Evolutionary conservation across 2,797 vertebrate species (phyloP).

Genomic region (Dendrocincla fuliginosa): DNA sequence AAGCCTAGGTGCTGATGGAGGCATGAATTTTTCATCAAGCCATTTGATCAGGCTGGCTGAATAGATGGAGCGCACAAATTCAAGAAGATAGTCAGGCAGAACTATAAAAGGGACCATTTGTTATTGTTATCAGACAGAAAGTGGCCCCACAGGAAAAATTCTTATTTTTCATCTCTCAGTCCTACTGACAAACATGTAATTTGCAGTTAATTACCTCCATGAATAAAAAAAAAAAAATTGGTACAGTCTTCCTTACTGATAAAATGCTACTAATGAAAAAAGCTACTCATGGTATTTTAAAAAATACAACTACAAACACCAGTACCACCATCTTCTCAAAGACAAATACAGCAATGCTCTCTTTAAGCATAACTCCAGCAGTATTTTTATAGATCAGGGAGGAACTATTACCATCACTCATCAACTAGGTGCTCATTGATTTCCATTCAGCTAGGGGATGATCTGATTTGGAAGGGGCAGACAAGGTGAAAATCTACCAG

Average conservation of each 20-base stretch:
- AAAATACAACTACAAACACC: background rate
- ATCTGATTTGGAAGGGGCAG: background rate
- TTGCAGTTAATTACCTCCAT: background rate
- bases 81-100: background rate
- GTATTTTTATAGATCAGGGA: background rate
- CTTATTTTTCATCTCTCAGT: background rate
- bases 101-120: background rate
- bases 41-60: background rate
- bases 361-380: background rate
- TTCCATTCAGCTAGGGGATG: rapidly evolving
- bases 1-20: background rate
- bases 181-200: background rate
- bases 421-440: background rate
- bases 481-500: background rate
- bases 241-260: background rate
- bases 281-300: background rate
- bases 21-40: background rate
- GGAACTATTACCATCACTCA: background rate
- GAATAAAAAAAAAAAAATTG: background rate
- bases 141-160: background rate
- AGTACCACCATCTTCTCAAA: background rate
- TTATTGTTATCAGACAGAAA: background rate
- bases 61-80: background rate
- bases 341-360: background rate
- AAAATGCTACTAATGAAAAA: background rate